A percentile compares a stretch with the other conserved stretches of the same genome.
phyloP scores from a whole-genome alignment of 2,888 invertebrate species.

The Mimumesa dahlbomi region DNA sequence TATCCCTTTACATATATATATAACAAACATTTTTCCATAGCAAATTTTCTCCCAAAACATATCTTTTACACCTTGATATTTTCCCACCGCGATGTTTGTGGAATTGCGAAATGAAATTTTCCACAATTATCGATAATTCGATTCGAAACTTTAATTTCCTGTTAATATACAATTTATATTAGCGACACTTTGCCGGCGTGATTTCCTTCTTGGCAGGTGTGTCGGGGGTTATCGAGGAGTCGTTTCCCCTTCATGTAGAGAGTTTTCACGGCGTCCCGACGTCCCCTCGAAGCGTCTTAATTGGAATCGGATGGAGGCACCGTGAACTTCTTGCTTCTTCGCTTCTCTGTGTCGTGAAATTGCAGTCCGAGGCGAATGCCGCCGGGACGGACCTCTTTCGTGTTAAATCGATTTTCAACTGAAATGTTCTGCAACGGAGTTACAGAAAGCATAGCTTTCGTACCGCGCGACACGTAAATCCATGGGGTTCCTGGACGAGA shows the following conservation, averaged over 20 bases:
- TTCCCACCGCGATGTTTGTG: too few species aligned
- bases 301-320: constrained; percentile 48
- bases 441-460: constrained; percentile 6
- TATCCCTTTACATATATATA: too few species aligned
- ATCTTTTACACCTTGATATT: too few species aligned
- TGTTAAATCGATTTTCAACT: constrained; percentile 52
- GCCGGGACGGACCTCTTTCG: constrained; percentile 32
- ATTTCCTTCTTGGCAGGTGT: too few species aligned
- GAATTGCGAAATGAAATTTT: too few species aligned
- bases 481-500: constrained; percentile 20
- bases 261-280: constrained; percentile 22
- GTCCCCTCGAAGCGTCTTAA: constrained; percentile 45
- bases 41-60: too few species aligned
- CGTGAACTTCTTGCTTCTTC: constrained; percentile 35
- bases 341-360: constrained; percentile 38
- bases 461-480: constrained; percentile 28
- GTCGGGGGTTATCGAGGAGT: too few species aligned
- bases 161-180: too few species aligned
- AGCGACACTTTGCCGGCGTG: too few species aligned
- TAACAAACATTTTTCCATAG: too few species aligned
- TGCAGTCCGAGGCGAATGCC: constrained; percentile 39
- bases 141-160: too few species aligned
- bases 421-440: constrained; percentile 13
- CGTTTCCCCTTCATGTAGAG: neutral
- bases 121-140: too few species aligned